Base-by-base conservation (phyloP, 1,140 invertebrate species). In the fruit fly (Drosophila melanogaster) region DNA sequence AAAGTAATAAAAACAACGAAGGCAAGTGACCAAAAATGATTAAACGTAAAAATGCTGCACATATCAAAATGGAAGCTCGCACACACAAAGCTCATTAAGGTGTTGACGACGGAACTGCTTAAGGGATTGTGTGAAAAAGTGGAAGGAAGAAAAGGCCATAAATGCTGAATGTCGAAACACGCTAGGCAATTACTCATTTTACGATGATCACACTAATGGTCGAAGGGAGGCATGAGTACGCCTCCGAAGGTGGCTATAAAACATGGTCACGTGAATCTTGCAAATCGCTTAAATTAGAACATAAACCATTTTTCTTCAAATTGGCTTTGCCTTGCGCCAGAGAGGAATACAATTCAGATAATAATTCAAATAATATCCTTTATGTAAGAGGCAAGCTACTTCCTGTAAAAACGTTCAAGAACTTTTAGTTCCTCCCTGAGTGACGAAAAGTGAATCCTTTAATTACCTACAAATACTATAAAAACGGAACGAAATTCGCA, bases 141-240 rank as follows among this genome's bases (percentile, higher is more conserved):
- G 49, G 17, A 37, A 37, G 7, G 37, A 26, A 26, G 17, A 53
- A 53, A 40, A 58, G 35, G 60, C 67, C 60, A 71, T 71, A 71
- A 65, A 74, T 83, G 78, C 74, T 30, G 30, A 30, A 30, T 30
- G 78, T 57, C 71, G 61, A 81, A 81, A 79, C 80, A 84, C 79
- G 80, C 79, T 69, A 65, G 65, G 79, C 80, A 84, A 81, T 84
- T 84, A 84, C 79, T 81, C 80, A 84, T 84, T 81, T 79, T 79
- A 84, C 65, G 79, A 67, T 81, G 79, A 79, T 81, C 80, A 58
- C 75, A 81, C 67, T 69, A 55, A 73, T 75, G 75, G 67, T 51
- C 64, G 66, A 75, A 75, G 75, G 59, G 78, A 64, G 77, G 77
- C 80, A 80, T 80, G 67, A 74, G 59, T 70, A 81, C 62, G 74